Evolutionary conservation across 2,797 vertebrate genomes (phyloP).

Genomic region (Muraenolepis orangiensis): DNA sequence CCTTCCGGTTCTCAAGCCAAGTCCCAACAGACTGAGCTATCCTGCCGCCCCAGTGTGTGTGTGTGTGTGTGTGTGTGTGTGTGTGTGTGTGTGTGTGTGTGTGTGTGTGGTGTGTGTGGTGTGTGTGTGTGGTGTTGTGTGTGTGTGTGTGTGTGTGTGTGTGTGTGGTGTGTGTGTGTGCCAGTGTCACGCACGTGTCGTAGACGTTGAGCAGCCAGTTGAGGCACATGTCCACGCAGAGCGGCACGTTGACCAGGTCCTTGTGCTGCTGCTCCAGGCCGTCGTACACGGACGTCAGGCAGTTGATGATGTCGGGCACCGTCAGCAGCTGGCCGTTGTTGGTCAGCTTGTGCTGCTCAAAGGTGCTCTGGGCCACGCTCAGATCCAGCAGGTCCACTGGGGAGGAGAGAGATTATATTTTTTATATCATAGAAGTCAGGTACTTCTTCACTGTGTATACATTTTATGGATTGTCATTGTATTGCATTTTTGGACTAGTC

Average conservation of each 20-base stretch:
- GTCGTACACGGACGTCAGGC: constrained; percentile 89
- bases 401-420: neutral
- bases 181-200: constrained; percentile 82
- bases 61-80: neutral
- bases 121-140: neutral
- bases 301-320: constrained; percentile 91
- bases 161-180: neutral
- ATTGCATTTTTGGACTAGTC: no score
- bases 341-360: constrained; percentile 88
- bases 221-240: constrained; percentile 96
- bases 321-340: constrained; percentile 87
- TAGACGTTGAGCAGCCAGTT: constrained; percentile 98
- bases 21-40: no score
- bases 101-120: constrained; percentile 1
- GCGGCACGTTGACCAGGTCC: constrained; percentile 91
- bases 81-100: neutral
- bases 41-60: no score
- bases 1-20: no score
- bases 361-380: constrained; percentile 85
- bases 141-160: neutral
- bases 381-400: constrained; percentile 93
- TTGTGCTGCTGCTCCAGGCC: constrained; percentile 93
- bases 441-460: no score
- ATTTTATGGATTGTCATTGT: no score
- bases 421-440: no score